phyloP scores from a whole-genome alignment of 2,797 vertebrate genomes.

The Corythornis leucogaster region DNA sequence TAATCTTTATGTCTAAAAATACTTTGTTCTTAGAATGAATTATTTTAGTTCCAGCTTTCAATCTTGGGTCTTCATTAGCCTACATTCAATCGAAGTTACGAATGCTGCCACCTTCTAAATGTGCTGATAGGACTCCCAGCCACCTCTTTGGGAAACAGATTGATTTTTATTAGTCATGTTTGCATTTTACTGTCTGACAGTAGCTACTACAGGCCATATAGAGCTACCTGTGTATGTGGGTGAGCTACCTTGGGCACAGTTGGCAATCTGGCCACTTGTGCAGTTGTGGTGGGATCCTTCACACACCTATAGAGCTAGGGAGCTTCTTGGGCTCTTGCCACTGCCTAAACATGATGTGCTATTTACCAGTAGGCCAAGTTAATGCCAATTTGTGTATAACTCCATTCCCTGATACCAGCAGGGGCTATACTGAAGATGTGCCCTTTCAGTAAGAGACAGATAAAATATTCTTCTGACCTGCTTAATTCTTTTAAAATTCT shows the following conservation, averaged over 20 bases:
- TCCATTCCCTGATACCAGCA: not conserved
- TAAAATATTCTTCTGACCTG: not conserved
- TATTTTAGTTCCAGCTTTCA: not conserved
- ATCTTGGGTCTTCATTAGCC: rapidly evolving
- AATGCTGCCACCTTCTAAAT: not conserved
- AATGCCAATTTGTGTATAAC: not conserved
- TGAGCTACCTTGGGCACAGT: not conserved
- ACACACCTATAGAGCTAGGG: not conserved
- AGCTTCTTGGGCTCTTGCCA: not conserved
- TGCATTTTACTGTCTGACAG: not conserved
- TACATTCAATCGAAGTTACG: not conserved
- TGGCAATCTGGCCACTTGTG: rapidly evolving
- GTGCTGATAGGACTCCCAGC: not conserved
- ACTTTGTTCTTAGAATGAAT: not conserved
- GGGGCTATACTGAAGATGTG: not conserved
- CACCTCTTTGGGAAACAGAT: not conserved
- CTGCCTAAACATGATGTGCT: not conserved
- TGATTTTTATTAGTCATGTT: not conserved
- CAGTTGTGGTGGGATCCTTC: not conserved
- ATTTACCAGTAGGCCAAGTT: not conserved
- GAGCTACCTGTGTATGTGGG: not conserved
- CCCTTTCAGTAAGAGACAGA: not conserved
- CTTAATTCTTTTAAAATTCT: not conserved
- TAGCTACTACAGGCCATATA: not conserved
- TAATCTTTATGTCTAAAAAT: not conserved